Percentiles rank a stretch among this genome's conserved stretches.
Conservation (phyloP, 2,888 invertebrate species). For the Ennomos fuscantarius region DNA sequence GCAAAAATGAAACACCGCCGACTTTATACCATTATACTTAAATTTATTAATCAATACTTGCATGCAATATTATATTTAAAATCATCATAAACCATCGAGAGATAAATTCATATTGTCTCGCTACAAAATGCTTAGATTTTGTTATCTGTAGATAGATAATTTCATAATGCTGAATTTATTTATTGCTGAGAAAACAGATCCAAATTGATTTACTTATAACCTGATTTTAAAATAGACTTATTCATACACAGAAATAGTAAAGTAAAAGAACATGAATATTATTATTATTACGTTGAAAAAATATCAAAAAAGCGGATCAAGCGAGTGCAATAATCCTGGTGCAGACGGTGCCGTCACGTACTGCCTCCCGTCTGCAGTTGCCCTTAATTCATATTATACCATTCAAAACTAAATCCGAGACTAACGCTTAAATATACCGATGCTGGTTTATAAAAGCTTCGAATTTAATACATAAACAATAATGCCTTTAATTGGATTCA, state of each 20-base stretch:
- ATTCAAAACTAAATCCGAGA: constrained; percentile 63
- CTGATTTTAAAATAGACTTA: constrained; percentile 81
- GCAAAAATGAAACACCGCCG: constrained; percentile 72
- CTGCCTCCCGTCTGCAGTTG: constrained; percentile 49
- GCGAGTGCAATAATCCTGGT: constrained; percentile 65
- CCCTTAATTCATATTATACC: constrained; percentile 72
- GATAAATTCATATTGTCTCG: constrained; percentile 77
- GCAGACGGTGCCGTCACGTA: constrained; percentile 37
- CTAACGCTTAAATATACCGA: constrained; percentile 69
- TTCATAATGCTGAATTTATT: constrained; percentile 74
- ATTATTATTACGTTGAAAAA: constrained; percentile 80
- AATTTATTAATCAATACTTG: constrained; percentile 82
- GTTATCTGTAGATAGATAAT: constrained; percentile 68
- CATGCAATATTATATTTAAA: constrained; percentile 77
- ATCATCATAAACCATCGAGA: constrained; percentile 76
- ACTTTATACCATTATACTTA: constrained; percentile 79
- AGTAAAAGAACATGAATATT: constrained; percentile 72
- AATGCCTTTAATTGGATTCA: constrained; percentile 73
- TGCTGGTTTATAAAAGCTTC: constrained; percentile 68
- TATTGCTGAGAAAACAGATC: constrained; percentile 78
- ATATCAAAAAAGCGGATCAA: constrained; percentile 78
- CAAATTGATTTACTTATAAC: constrained; percentile 82
- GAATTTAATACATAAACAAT: constrained; percentile 72
- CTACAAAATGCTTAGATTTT: constrained; percentile 73
- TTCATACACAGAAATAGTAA: constrained; percentile 75